Evolutionary conservation across 2,888 invertebrate species (phyloP).

Genomic region (Perizoma flavofasciatum): DNA sequence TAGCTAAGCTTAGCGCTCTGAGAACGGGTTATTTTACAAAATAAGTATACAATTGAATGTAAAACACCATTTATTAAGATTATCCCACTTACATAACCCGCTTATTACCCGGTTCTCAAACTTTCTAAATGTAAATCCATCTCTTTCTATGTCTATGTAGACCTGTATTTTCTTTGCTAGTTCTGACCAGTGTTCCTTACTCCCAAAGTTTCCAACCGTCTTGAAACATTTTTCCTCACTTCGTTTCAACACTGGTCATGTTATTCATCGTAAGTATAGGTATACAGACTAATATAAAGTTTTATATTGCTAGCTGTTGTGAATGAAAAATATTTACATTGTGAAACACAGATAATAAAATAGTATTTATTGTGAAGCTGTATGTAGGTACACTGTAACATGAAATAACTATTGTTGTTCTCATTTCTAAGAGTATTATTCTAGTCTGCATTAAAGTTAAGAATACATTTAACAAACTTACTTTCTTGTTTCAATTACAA

Average conservation of each 20-base stretch:
- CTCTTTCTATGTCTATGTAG: slow-evolving; percentile 7
- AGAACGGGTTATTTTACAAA: slow-evolving; percentile 70
- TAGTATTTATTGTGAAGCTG: slow-evolving; percentile 81
- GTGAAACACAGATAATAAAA: slow-evolving; percentile 77
- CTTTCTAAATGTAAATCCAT: slow-evolving; percentile 11
- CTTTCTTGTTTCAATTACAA: slow-evolving; percentile 52
- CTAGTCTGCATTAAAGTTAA: slow-evolving; percentile 84
- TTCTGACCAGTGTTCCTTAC: slow-evolving; percentile 41
- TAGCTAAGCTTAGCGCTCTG: slow-evolving; percentile 81
- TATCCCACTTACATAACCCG: slow-evolving; percentile 39
- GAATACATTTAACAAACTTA: slow-evolving; percentile 81
- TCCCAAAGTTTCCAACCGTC: slow-evolving; percentile 9
- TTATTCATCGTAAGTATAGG: slow-evolving; percentile 33
- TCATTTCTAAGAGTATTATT: slow-evolving; percentile 84
- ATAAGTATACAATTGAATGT: slow-evolving; percentile 43
- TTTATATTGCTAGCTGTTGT: slow-evolving; percentile 83
- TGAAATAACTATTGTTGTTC: slow-evolving; percentile 83
- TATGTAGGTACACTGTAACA: slow-evolving; percentile 81
- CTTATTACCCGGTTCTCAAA: slow-evolving; percentile 44
- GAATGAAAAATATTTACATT: slow-evolving; percentile 83
- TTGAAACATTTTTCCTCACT: slow-evolving; percentile 20
- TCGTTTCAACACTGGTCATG: slow-evolving; percentile 48
- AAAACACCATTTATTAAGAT: slow-evolving; percentile 45
- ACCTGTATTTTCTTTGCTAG: slow-evolving; percentile 37
- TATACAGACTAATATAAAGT: slow-evolving; percentile 74